These are phyloP conservation scores for Malurus cyaneus DNA, from an alignment of 2,113 vertebrate species.

Conservation along the genomic window DNA sequence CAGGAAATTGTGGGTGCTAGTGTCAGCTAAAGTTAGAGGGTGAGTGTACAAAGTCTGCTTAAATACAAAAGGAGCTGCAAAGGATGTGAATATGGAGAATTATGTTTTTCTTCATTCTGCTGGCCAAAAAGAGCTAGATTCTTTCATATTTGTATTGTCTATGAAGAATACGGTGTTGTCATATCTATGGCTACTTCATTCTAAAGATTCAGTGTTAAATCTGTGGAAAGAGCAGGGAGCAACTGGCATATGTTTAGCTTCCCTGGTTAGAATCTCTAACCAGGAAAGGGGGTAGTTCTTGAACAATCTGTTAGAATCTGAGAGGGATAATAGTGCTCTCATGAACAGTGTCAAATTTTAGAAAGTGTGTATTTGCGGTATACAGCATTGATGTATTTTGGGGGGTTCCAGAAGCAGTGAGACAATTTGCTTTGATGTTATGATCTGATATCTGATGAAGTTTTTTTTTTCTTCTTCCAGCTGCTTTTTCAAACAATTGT, in stretches of 20 bases:
- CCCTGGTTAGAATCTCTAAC: not conserved
- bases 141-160: not conserved
- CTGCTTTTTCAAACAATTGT: not conserved
- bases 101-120: not conserved
- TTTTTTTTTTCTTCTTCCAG: not conserved
- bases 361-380: not conserved
- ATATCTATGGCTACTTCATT: not conserved
- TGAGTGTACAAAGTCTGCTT: not conserved
- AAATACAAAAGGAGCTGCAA: not conserved
- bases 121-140: not conserved
- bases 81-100: not conserved
- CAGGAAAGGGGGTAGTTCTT: not conserved
- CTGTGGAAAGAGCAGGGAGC: not conserved
- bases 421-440: slow-evolving; percentile 27
- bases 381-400: not conserved
- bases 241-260: not conserved
- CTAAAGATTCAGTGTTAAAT: not conserved
- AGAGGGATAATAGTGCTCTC: not conserved
- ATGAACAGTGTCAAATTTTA: not conserved
- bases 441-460: not conserved
- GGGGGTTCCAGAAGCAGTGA: not conserved
- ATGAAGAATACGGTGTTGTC: not conserved
- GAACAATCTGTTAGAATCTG: not conserved
- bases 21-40: not conserved
- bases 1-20: not conserved